Evolutionary conservation across 2,888 invertebrate genomes (phyloP), one percentile per base, ranked within the genome.

Genomic region (Amphiduros pacificus): DNA sequence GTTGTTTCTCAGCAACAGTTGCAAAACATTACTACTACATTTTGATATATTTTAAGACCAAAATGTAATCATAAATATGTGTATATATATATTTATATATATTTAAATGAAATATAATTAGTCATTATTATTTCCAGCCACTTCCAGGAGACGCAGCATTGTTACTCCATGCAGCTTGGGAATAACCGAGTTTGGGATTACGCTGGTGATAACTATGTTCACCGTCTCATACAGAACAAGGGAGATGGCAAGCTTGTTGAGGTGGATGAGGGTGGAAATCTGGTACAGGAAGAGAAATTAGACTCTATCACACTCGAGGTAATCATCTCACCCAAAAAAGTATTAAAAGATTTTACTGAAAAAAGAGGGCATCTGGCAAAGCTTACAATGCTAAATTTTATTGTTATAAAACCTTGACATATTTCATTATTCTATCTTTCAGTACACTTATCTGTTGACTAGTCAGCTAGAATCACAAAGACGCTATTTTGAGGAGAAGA

Each of bases 181-280:
- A 94, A 93, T 50, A 94, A 96, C 77, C 87, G 95, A 55, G 99
- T 99, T 0, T 99, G 99, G 99, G 99, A 99, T 80, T 99, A 99
- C 81, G 96, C 96, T 56, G 97, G 97, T 71, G 95, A 96, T 83
- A 94, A 93, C 83, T 96, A 94, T 84, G 95, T 95, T 9, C 96
- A 96, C 84, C 89, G 99, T 17, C 85, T 99, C 41, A 89, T 99
- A 26, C 97, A 97, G 85, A 97, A 94, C 83, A 96, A 98, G 85
- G 89, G 89, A 17, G 98, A 98, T 85, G 98, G 97, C 26, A 98
- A 98, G 83, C 86, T 97, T 75, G 96, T 99, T 17, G 84, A 85
- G 69, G 79, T 84, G 5, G 78, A 80, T 56, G 79, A 79, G 60
- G 71, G 77, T 17, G 77, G 75, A 0, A 73, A 73, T 52, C 64